phyloP scores from a whole-genome alignment of 2,113 vertebrate genomes.

The Butorides virescens region DNA sequence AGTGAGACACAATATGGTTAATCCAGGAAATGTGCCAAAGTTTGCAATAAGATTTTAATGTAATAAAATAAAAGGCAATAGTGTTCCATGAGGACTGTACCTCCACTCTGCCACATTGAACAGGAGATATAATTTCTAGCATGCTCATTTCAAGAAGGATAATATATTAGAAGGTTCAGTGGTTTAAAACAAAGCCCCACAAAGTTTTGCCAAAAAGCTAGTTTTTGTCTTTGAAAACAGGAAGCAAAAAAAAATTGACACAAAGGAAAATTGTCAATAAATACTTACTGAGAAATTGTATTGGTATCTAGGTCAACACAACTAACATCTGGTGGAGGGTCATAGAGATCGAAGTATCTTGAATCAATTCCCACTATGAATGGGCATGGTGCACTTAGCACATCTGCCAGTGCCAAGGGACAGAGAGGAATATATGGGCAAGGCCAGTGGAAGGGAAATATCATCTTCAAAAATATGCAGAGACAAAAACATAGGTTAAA shows the following conservation, averaged over 20 bases:
- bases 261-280: neutral
- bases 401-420: constrained; percentile 93
- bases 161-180: neutral
- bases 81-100: neutral
- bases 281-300: constrained; percentile 97
- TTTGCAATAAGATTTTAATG: neutral
- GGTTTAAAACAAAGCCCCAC: neutral
- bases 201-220: neutral
- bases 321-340: constrained; percentile 94
- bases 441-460: constrained; percentile 99
- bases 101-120: neutral
- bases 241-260: neutral
- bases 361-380: constrained; percentile 99
- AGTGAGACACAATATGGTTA: neutral
- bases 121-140: neutral
- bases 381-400: constrained; percentile 93
- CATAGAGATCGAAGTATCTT: constrained; percentile 96
- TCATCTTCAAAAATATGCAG: constrained; percentile 83
- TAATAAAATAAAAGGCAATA: neutral
- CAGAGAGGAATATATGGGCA: constrained; percentile 98
- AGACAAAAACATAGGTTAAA: neutral
- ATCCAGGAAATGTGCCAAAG: neutral
- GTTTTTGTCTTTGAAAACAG: neutral
- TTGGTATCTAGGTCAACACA: constrained; percentile 99
- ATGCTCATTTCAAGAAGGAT: neutral